Conservation (phyloP, 2,113 vertebrate species). For the Psilopogon haemacephalus region DNA sequence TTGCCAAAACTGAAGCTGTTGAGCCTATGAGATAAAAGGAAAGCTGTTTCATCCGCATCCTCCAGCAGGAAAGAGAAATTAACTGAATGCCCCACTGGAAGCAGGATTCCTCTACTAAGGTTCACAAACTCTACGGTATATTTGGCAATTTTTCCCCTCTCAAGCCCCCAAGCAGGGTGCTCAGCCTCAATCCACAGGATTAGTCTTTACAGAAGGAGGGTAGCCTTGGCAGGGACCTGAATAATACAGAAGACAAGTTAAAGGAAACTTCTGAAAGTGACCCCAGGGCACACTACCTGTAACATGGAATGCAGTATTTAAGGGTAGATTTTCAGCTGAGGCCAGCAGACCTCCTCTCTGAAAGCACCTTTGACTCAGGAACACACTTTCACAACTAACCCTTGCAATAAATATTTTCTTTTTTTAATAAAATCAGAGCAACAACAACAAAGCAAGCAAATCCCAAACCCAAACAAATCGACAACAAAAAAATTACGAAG, state of each 20-base stretch:
- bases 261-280: neutral
- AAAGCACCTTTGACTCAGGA: neutral
- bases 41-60: neutral
- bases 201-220: neutral
- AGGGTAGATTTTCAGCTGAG: neutral
- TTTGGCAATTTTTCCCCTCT: neutral
- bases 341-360: neutral
- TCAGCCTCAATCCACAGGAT: neutral
- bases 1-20: neutral
- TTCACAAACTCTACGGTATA: neutral
- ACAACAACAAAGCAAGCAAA: too few species aligned
- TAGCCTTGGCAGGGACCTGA: too few species aligned
- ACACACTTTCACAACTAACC: neutral
- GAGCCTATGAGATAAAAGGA: neutral
- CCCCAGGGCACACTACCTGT: fast-evolving
- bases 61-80: neutral
- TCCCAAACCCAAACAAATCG: too few species aligned
- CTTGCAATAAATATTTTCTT: neutral
- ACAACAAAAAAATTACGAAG: neutral
- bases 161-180: too few species aligned
- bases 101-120: neutral
- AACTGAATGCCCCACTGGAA: neutral
- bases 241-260: neutral
- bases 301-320: neutral
- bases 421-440: neutral